Evolutionary conservation across 37 sponge, comb jelly and placozoan species (phyloP), one percentile per base, ranked within the genome.

Genomic region (Oscarella lobularis): DNA sequence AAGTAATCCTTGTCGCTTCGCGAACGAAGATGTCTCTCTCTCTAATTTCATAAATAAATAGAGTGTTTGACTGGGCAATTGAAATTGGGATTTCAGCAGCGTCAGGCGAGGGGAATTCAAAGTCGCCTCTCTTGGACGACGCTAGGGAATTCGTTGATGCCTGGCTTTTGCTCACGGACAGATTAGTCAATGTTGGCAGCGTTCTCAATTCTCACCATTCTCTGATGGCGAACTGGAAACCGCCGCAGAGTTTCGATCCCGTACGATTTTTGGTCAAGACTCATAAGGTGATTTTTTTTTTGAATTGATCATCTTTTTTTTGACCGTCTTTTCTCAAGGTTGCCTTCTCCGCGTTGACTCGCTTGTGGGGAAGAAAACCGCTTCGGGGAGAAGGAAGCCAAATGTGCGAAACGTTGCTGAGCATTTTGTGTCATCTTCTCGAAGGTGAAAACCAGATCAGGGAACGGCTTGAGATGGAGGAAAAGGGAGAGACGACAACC

Each of bases 111-210:
- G 1, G 38, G 70, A n/a, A 65, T 73, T 3, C 72, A 74, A 33
- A 34, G 33, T n/a, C n/a, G 38, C 39, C 39, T 31, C 32, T 34
- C 9, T 32, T 74, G 20, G 65, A 85, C 82, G 86, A 1, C 74
- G 82, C 41, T 84, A 77, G 84, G 27, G 87, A 88, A 72, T 95
- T 90, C 78, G 66, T 95, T 75, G 89, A 85, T 67, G 84, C 86
- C 1, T 95, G 95, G 95, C 83, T 95, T 29, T 85, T 79, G 39
- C 84, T 95, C 20, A 85, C 87, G 0, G 86, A 90, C 85, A 87
- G 87, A 75, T 74, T 95, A 35, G 74, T 90, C 37, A 85, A 95
- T 70, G 82, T 88, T 9, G 55, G 79, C 39, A 69, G 83, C 41
- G 82, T 95, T 27, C 75, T 87, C 27, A 84, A 90, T 67, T 90